Base-by-base conservation (phyloP, 2,797 vertebrate species). In the Muscicapa striata region DNA sequence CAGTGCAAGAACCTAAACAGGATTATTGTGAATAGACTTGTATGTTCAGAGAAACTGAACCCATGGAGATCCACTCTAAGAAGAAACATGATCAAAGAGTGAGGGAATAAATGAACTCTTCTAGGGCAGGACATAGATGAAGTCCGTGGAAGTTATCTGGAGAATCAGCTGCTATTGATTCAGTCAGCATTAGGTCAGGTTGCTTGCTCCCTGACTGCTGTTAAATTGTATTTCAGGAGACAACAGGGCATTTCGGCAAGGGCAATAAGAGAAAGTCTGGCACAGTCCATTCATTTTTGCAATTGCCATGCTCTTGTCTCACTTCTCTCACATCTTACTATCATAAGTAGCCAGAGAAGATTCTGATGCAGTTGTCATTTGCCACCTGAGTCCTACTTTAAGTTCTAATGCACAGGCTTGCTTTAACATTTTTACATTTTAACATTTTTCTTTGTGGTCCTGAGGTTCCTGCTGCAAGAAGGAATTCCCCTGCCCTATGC, bases 81-180 rank as follows among this genome's bases (percentile, higher is more conserved):
- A 94, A 93, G 84, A 94, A 94, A 92, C 74, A 80, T 3, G n/a
- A 77, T 90, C 88, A 84, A 90, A 89, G 68, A 91, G 55, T 2
- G 3, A 78, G 66, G 70, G 19, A 90, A 89, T 46, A 77, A 91
- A 85, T 87, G 61, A 89, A 84, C 70, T 84, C 75, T 89, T 93
- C 87, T 32, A 82, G 80, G 68, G 77, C 36, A 93, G 49, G 81
- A 69, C 55, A 43, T 19, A 89, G 74, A 87, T 3, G 1, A 88
- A 94, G 90, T 94, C 87, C 15, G 1, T 45, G 36, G 74, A 83
- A 96, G 72, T 93, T 91, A 89, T 43, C 84, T 14, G 43, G 87
- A 92, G 89, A 84, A 93, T 91, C 86, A 84, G 93, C 85, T 90
- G 38, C 36, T 80, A 80, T 96, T 93, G 90, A 91, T 96, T 96